Evolutionary conservation across 2,113 vertebrate genomes (phyloP).

Genomic region (Grammomys surdaster): DNA sequence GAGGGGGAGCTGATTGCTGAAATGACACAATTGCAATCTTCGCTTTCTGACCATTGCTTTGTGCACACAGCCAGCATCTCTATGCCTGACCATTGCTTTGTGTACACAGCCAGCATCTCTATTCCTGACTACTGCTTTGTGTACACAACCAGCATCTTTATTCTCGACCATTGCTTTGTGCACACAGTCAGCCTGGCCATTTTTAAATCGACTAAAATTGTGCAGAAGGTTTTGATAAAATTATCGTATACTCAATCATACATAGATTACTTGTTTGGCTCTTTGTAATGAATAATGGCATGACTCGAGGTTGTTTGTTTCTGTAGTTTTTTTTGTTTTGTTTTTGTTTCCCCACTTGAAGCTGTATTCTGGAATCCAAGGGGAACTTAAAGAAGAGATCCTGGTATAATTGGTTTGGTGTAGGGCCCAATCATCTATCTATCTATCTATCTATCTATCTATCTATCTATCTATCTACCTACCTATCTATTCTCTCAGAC

Average conservation of each 20-base stretch:
- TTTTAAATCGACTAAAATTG: not conserved
- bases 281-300: not conserved
- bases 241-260: not conserved
- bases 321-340: too few relatives aligned
- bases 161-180: not conserved
- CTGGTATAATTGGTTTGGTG: not conserved
- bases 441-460: not conserved
- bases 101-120: not conserved
- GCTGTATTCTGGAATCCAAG: not conserved
- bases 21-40: not conserved
- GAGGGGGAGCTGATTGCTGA: not conserved
- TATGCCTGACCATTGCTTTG: not conserved
- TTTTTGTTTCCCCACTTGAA: not conserved
- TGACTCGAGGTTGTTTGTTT: not conserved
- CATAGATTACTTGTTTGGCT: not conserved
- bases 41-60: not conserved
- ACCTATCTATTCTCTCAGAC: not conserved
- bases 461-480: not conserved
- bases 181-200: too few relatives aligned
- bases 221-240: conserved; percentile 8
- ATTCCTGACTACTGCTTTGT: not conserved
- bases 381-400: not conserved
- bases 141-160: not conserved
- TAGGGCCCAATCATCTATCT: not conserved
- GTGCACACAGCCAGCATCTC: not conserved